Conservation (phyloP, 2,113 vertebrate genomes). For the Cathartes aura region DNA sequence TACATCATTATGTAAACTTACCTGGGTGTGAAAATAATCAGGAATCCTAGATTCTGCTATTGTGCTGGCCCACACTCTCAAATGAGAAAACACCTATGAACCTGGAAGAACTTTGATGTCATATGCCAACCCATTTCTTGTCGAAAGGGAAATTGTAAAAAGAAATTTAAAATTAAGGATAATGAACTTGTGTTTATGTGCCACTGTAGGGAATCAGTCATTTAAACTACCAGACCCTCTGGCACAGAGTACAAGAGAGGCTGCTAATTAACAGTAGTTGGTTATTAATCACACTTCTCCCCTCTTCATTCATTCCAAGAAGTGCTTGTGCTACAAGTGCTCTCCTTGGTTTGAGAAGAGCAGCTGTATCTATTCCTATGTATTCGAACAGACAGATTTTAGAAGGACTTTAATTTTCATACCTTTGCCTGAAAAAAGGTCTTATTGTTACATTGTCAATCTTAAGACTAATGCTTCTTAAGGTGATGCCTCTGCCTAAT, state of each 20-base stretch:
- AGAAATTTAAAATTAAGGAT: neutral
- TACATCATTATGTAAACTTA: neutral
- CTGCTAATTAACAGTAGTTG: conserved; percentile 42
- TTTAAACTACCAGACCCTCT: neutral
- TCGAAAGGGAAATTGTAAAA: neutral
- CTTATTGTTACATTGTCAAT: neutral
- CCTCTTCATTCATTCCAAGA: neutral
- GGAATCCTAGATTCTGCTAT: neutral
- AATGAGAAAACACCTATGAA: neutral
- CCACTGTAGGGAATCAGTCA: neutral
- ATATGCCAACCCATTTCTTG: neutral
- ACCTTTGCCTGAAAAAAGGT: neutral
- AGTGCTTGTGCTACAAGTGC: neutral
- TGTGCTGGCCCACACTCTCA: neutral
- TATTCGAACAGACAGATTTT: neutral
- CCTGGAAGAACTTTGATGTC: neutral
- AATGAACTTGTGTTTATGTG: conserved; percentile 22
- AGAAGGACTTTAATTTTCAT: neutral
- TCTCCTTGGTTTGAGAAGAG: conserved; percentile 3
- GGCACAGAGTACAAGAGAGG: neutral
- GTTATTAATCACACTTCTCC: conserved; percentile 50
- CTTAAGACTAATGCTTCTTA: neutral
- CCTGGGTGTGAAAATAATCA: neutral
- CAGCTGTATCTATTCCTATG: neutral
- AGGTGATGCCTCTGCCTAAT: neutral